Evolutionary conservation across 1,140 invertebrate genomes (phyloP), one percentile per base, ranked within the genome.

Genomic region (Phymorhynchus buccinoides): DNA sequence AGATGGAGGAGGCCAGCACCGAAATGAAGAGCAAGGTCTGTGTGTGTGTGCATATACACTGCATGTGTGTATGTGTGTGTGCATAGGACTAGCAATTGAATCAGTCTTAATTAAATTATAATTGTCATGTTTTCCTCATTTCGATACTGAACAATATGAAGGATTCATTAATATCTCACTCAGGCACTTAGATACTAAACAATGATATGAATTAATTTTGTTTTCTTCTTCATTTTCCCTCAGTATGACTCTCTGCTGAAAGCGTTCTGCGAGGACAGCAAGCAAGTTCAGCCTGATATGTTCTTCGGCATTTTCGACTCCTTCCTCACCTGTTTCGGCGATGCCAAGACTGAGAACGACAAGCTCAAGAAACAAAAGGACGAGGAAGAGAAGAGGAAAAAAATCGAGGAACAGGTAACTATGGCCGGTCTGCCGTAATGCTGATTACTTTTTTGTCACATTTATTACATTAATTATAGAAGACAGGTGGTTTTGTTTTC

Each of bases 271-370:
- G 98, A 99, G 93, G 97, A 98, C 90, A 95, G 96, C 1, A 95
- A 96, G 1, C 96, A 95, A 22, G 95, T 96, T 35, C 97, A 98
- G 89, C 98, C 98, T 0, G 98, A 99, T 89, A 98, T 99, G 91
- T 98, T 99, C 94, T 99, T 99, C 94, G 97, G 97, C 14, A 97
- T 97, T 37, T 96, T 99, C 88, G 97, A 99, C 92, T 95, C 96
- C 6, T 99, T 99, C 94, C 93, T 99, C 2, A 95, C 95, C 79
- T 95, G 96, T 12, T 96, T 99, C 87, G 93, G 94, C 27, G 98
- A 99, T 92, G 98, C 98, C 0, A 95, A 96, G 87, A 95, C 96
- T 75, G 98, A 99, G 89, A 98, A 98, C 90, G 96, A 97, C 90
- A 97, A 96, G 87, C 96, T 97, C 91, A 95, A 95, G 30, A 95